These are phyloP conservation scores for Oscheius onirici DNA, from an alignment of 2,888 invertebrate species.

Conservation along the genomic window DNA sequence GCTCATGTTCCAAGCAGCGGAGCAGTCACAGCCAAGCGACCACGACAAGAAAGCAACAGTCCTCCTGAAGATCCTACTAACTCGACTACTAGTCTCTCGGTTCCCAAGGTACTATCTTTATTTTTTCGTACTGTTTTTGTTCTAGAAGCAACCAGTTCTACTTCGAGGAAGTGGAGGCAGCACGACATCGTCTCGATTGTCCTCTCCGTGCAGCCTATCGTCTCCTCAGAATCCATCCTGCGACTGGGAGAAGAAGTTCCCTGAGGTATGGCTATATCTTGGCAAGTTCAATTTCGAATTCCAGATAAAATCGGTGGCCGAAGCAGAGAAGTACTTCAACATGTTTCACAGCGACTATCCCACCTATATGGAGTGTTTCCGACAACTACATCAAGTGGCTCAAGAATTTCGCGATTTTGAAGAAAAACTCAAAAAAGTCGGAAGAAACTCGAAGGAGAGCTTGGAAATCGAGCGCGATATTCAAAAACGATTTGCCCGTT, in stretches of 20 bases:
- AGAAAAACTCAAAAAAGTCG: conserved; percentile 31
- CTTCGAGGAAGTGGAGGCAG: conserved; percentile 9
- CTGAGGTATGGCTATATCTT: conserved; percentile 31
- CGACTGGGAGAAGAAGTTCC: conserved; percentile 57
- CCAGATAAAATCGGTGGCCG: conserved; percentile 39
- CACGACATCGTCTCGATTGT: conserved; percentile 38
- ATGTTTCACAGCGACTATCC: conserved; percentile 60
- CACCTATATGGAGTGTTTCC: conserved; percentile 53
- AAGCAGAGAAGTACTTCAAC: conserved; percentile 48
- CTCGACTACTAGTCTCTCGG: conserved; percentile 29
- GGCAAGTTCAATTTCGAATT: neutral
- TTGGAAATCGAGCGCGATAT: conserved; percentile 30
- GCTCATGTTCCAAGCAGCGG: conserved; percentile 36
- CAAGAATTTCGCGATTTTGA: conserved; percentile 45
- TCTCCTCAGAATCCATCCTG: conserved; percentile 55
- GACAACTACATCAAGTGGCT: conserved; percentile 41
- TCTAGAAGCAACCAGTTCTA: conserved; percentile 22
- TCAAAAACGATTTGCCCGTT: conserved; percentile 35
- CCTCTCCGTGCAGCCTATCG: conserved; percentile 52
- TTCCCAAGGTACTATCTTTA: neutral
- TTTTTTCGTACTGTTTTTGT: neutral
- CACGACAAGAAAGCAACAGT: conserved; percentile 48
- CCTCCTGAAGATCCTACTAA: conserved; percentile 55
- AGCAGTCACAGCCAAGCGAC: conserved; percentile 36
- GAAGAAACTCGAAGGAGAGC: conserved; percentile 13